phyloP scores from a whole-genome alignment of 2,113 vertebrate genomes.

The Gasterosteus aculeatus region DNA sequence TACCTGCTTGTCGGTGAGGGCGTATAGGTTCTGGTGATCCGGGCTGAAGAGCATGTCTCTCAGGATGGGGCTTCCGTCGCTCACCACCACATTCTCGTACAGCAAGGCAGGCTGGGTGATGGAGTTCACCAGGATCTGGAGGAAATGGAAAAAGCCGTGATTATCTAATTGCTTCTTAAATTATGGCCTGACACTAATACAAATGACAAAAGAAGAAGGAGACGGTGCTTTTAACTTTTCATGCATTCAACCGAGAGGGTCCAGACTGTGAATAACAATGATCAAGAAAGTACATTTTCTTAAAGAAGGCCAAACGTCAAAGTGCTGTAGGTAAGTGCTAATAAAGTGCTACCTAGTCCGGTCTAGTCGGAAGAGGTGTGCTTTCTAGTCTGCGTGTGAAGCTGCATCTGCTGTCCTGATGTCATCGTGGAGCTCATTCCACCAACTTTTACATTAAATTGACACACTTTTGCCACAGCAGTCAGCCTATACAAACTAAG shows the following conservation, averaged over 20 bases:
- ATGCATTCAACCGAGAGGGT: no score
- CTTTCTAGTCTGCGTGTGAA: no score
- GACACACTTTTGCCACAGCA: not conserved
- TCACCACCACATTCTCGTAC: constrained; percentile 90
- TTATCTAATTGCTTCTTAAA: not conserved
- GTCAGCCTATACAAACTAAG: not conserved
- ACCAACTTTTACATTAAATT: not conserved
- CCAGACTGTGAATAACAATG: no score
- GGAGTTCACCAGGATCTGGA: constrained; percentile 91
- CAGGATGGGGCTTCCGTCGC: constrained; percentile 88
- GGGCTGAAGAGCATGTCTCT: constrained; percentile 93
- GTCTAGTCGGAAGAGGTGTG: no score
- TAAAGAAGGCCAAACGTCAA: no score
- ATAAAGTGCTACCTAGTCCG: no score
- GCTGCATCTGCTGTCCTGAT: no score
- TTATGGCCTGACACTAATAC: not conserved
- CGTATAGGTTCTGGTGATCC: constrained; percentile 88
- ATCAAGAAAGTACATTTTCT: no score
- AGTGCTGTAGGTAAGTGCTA: no score
- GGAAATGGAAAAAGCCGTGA: not conserved
- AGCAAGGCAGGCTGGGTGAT: constrained; percentile 83
- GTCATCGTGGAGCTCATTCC: no score
- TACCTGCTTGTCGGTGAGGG: constrained; percentile 89
- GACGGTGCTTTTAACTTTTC: not conserved
- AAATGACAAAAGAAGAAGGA: not conserved